These are phyloP conservation scores for Bothrops jararaca DNA, from an alignment of 2,113 vertebrate genomes.

Conservation along the genomic window DNA sequence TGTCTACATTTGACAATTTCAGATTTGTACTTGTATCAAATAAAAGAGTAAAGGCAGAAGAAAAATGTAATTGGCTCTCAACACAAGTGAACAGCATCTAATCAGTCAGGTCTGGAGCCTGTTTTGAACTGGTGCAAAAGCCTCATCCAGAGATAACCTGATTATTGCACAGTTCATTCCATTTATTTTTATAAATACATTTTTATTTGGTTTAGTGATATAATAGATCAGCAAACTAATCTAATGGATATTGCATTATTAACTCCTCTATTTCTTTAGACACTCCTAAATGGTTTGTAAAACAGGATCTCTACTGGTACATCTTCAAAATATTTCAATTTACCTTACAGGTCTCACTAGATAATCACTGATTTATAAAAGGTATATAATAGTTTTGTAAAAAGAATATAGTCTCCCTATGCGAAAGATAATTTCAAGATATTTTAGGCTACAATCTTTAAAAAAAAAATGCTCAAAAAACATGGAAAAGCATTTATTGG, in stretches of 20 bases:
- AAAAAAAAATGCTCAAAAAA: background rate
- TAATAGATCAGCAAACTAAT: background rate
- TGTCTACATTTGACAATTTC: background rate
- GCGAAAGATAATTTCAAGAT: background rate
- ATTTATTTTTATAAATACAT: background rate
- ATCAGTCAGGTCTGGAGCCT: background rate
- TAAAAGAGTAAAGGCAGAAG: rapidly evolving
- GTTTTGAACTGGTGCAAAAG: background rate
- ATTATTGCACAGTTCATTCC: background rate
- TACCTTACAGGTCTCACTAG: background rate
- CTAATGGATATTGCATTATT: background rate
- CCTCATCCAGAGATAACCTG: background rate
- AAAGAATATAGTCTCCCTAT: background rate
- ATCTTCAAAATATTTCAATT: background rate
- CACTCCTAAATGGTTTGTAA: background rate
- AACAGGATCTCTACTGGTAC: background rate
- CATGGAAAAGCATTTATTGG: background rate
- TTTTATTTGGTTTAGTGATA: background rate
- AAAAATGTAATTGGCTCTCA: background rate
- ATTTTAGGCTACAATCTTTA: background rate
- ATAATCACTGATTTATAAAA: background rate
- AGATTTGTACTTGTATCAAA: background rate
- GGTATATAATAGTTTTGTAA: background rate
- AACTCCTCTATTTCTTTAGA: background rate
- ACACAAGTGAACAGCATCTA: background rate